Percentiles rank a stretch among this genome's conserved stretches.
phyloP scores from a whole-genome alignment of 2,113 vertebrate genomes.

The Anas platyrhynchos region DNA sequence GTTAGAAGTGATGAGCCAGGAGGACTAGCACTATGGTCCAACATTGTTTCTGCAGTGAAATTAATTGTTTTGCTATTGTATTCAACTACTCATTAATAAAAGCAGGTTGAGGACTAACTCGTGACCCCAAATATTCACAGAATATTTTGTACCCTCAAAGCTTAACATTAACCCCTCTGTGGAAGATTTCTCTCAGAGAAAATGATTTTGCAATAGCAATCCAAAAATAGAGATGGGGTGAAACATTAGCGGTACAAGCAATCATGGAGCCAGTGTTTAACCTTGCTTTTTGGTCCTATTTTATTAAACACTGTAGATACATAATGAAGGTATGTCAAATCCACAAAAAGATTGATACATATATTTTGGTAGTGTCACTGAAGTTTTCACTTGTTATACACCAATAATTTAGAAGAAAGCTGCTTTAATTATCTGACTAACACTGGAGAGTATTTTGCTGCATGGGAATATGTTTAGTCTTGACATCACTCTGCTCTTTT shows the following conservation, averaged over 20 bases:
- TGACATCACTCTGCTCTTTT: background rate
- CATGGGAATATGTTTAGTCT: background rate
- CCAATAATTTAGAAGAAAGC: background rate
- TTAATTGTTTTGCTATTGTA: background rate
- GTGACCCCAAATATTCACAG: background rate
- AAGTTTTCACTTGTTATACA: background rate
- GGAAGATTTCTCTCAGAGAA: background rate
- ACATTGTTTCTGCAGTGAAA: background rate
- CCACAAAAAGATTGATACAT: background rate
- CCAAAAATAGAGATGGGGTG: background rate
- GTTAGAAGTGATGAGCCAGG: background rate
- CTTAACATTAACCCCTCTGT: background rate
- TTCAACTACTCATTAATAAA: background rate
- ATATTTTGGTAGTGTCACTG: background rate
- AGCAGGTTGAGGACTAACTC: background rate
- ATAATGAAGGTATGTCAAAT: background rate
- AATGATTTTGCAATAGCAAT: background rate
- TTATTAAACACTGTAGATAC: background rate
- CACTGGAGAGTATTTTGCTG: background rate
- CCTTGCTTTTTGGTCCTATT: background rate
- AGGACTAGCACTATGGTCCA: background rate
- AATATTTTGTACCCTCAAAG: background rate
- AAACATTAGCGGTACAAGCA: background rate
- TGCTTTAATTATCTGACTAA: background rate
- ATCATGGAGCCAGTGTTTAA: background rate